These are phyloP conservation scores for Oophaga pumilio DNA, from an alignment of 2,113 vertebrate genomes.

Conservation along the genomic window DNA sequence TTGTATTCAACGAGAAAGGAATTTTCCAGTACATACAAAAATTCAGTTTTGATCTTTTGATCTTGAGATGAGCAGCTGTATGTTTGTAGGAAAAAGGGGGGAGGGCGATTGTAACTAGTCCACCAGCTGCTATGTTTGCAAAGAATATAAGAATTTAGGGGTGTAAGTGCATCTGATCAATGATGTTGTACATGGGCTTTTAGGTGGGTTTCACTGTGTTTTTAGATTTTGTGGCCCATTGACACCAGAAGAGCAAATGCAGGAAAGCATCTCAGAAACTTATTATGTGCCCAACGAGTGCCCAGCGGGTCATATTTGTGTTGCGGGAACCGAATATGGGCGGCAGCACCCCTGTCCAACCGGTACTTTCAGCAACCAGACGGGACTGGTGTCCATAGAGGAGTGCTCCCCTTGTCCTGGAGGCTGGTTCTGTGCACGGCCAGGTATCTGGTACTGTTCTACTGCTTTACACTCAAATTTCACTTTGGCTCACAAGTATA, in stretches of 20 bases:
- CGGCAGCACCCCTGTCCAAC: constrained; percentile 73
- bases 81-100: too few species aligned
- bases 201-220: neutral
- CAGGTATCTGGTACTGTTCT: constrained; percentile 70
- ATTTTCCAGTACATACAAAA: too few species aligned
- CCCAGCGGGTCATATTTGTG: constrained; percentile 77
- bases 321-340: constrained; percentile 70
- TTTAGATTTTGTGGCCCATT: constrained; percentile 68
- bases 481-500: neutral
- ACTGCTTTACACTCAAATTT: neutral
- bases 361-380: constrained; percentile 72
- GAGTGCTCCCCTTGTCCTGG: constrained; percentile 81
- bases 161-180: neutral
- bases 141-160: too few species aligned
- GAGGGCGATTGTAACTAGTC: too few species aligned
- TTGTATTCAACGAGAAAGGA: too few species aligned
- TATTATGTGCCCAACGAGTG: constrained; percentile 68
- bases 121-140: too few species aligned
- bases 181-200: neutral
- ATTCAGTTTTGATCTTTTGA: too few species aligned
- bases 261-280: rapidly evolving
- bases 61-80: too few species aligned
- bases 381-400: constrained; percentile 66
- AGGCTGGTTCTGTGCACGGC: constrained; percentile 82
- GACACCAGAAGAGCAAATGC: constrained; percentile 1